These are phyloP conservation scores for Acipenser oxyrinchus DNA, from an alignment of 2,797 vertebrate species.

Conservation along the genomic window DNA sequence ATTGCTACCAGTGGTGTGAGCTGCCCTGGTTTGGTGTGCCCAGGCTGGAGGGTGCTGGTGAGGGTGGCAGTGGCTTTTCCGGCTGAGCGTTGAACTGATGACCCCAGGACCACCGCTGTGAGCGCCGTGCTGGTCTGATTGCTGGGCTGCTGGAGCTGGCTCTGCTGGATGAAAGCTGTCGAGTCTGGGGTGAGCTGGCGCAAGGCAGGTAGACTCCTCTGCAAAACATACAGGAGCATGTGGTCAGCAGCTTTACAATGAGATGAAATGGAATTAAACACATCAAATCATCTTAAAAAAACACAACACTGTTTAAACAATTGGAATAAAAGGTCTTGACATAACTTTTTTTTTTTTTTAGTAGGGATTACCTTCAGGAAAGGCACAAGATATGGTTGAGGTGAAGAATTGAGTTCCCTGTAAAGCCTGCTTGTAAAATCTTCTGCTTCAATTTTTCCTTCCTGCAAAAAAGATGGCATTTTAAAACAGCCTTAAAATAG, in stretches of 20 bases:
- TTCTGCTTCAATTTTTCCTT: conserved; percentile 89
- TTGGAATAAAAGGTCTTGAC: no score
- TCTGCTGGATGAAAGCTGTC: conserved; percentile 92
- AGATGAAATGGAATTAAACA: no score
- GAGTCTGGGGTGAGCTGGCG: conserved; percentile 94
- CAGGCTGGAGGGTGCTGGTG: conserved; percentile 66
- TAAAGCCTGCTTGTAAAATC: conserved; percentile 95
- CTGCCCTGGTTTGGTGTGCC: conserved; percentile 68
- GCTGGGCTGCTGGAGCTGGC: conserved; percentile 74
- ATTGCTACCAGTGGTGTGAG: conserved; percentile 66
- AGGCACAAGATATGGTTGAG: conserved; percentile 98
- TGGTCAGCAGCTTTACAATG: no score
- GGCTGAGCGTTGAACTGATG: conserved; percentile 58
- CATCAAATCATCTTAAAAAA: no score
- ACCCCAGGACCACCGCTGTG: conserved; percentile 71
- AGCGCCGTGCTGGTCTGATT: conserved; percentile 63
- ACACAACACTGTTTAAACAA: no score
- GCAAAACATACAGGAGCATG: conserved; percentile 13
- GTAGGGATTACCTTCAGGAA: conserved; percentile 81
- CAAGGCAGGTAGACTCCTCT: conserved; percentile 97
- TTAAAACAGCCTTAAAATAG: neutral
- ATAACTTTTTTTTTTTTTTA: no score
- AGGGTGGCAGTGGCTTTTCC: conserved; percentile 64
- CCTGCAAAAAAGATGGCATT: conserved; percentile 50
- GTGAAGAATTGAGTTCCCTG: conserved; percentile 93